Percentiles rank a stretch among this genome's conserved stretches.
Evolutionary conservation across 2,888 invertebrate species (phyloP).

Genomic region (Lutraria lutraria): DNA sequence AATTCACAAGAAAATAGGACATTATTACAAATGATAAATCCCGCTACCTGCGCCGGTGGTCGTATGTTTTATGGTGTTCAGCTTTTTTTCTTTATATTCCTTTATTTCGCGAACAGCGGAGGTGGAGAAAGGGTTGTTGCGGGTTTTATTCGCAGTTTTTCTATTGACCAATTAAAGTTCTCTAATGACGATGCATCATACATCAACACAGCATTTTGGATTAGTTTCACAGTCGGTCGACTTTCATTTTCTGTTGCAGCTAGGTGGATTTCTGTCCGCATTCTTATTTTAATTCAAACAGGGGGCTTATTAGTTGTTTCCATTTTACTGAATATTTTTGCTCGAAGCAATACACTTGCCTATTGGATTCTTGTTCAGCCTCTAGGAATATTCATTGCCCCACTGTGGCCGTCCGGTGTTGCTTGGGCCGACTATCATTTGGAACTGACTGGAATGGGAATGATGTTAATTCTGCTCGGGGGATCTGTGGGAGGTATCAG

Average conservation of each 20-base stretch:
- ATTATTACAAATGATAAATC: conserved; percentile 68
- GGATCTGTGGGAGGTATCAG: conserved; percentile 73
- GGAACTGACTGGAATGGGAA: conserved; percentile 74
- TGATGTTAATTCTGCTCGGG: conserved; percentile 72
- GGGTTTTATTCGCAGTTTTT: conserved; percentile 76
- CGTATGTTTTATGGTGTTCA: conserved; percentile 66
- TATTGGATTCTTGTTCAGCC: conserved; percentile 74
- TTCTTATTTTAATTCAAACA: conserved; percentile 69
- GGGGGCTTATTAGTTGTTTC: conserved; percentile 59
- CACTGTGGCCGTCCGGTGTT: conserved; percentile 75
- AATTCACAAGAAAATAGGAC: conserved; percentile 23
- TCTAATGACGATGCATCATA: conserved; percentile 68
- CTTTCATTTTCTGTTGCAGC: conserved; percentile 71
- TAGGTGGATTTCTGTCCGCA: conserved; percentile 68
- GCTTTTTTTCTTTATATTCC: conserved; percentile 67
- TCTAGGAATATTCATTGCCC: conserved; percentile 73
- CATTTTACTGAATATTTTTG: conserved; percentile 72
- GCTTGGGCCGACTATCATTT: conserved; percentile 77
- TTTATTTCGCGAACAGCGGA: conserved; percentile 72
- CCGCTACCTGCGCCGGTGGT: conserved; percentile 74
- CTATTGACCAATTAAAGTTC: conserved; percentile 75
- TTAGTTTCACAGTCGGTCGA: conserved; percentile 74
- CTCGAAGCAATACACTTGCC: conserved; percentile 52
- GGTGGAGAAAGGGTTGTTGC: conserved; percentile 77
- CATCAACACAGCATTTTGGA: conserved; percentile 78